These are phyloP conservation scores for Cinclus cinclus DNA, from an alignment of 2,113 vertebrate species.

Conservation along the genomic window DNA sequence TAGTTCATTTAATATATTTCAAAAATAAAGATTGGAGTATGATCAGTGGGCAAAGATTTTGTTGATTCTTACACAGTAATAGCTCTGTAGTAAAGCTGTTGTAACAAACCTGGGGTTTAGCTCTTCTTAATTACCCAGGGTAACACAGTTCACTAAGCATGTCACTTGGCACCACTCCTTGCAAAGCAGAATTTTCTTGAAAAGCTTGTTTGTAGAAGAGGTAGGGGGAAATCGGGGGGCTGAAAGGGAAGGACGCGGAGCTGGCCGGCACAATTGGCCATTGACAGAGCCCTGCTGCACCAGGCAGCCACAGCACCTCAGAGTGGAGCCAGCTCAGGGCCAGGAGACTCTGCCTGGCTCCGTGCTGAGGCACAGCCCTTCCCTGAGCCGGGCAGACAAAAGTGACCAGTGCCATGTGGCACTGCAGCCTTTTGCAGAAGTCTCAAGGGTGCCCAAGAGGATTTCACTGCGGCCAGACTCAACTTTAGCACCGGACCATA, in stretches of 20 bases:
- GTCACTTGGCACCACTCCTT: conserved; percentile 12
- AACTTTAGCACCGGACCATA: neutral
- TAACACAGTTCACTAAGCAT: neutral
- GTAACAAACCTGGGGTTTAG: neutral
- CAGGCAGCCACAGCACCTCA: fast-evolving
- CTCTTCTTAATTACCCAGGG: neutral
- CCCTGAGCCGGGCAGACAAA: neutral
- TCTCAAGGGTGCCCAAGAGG: neutral
- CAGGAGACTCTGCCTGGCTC: neutral
- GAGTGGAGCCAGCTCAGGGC: neutral
- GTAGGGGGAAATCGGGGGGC: fast-evolving
- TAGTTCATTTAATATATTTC: conserved; percentile 1
- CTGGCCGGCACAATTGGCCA: neutral
- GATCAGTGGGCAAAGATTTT: neutral
- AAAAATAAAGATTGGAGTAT: neutral
- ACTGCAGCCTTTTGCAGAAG: neutral
- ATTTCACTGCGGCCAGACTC: neutral
- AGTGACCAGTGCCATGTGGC: neutral
- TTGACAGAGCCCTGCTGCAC: neutral
- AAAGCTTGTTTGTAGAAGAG: neutral
- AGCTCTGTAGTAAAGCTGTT: neutral
- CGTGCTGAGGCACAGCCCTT: neutral
- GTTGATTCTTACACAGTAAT: neutral
- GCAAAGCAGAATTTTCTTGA: neutral
- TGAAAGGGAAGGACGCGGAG: neutral